Evolutionary conservation across 2,113 vertebrate genomes (phyloP), one percentile per base, ranked within the genome.

Genomic region (Carassius gibelio): DNA sequence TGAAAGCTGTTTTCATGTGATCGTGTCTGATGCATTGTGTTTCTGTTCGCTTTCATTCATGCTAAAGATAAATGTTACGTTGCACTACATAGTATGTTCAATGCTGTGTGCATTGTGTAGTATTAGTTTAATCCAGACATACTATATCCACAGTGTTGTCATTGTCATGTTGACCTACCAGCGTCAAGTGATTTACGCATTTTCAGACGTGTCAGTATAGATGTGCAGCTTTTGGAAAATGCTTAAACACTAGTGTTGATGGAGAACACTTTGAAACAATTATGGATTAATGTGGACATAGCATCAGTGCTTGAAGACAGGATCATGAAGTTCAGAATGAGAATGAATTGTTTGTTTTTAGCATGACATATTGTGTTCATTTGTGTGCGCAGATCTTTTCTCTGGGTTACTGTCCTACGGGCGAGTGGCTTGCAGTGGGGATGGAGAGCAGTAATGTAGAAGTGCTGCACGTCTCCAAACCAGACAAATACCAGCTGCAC

Each of bases 401-500:
- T 0, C 93, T 98, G 91, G 97, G 97, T 1, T 98, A 98, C 93
- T 99, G 97, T 93, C 97, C 97, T 0, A 98, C 97, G 1, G 97
- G 98, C 57, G 97, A 99, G 92, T 98, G 97, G 97, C 92, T 98
- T 26, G 97, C 97, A 0, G 97, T 99, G 91, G 97, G 97, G 45
- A 97, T 99, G 97, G 97, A 98, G 93, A 98, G 97, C 95, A 98
- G 97, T 93, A 99, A 98, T 0, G 97, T 99, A 89, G 97, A 98
- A 72, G 96, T 98, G 21, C 93, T 99, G 82, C 97, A 99, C 92
- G 96, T 96, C 92, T 97, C 96, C 17, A 98, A 98, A 68, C 97
- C 97, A 0, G 97, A 98, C 94, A 99, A 98, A 81, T 99, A 99
- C 92, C 98, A 99, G 95, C 96, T 99, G 76, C 98, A 98, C 93